Evolutionary conservation across 2,888 invertebrate species (phyloP), one percentile per base, ranked within the genome.

Genomic region (Lumbricus terrestris): DNA sequence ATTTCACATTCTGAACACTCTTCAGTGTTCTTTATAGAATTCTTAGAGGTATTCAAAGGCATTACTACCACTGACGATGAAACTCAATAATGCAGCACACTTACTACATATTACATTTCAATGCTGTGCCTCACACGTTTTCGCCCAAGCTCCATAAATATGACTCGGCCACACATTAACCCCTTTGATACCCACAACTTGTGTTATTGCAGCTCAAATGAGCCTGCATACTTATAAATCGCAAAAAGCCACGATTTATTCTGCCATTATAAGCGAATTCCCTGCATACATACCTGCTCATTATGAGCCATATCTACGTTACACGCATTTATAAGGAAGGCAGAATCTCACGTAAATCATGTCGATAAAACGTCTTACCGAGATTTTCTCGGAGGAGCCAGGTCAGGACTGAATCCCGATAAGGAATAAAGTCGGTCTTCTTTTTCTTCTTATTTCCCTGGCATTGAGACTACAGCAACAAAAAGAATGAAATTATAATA

Each of bases 341-440:
- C 69, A 29, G 69, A 69, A 69, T 69, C 29, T 69, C 15, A 35
- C 8, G 85, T 16, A 85, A 85, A 37, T 85, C n/a, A 35, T 13
- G 35, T 35, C 34, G 35, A 85, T 33, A 35, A 37, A 35, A 85
- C 37, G 23, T 85, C 37, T 33, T 8, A 88, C 88, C 88, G 11
- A 88, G 88, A 35, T 88, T 88, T 88, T 88, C 88, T 29, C 88
- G 37, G 18, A 96, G 93, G 88, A 96, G 94, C 92, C 95, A 95
- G 4, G 96, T 96, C 90, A 96, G 94, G 6, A 95, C 95, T 5
- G 96, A 96, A 93, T 96, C 96, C 91, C 96, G 94, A 93, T 95
- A 96, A n/a, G 96, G 96, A 54, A 96, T 96, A 16, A 96, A 88
- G 34, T 88, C 88, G 4, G 47, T 33, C 33, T 20, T 88, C 40